Percentiles rank a stretch among this genome's conserved stretches.
Conservation (phyloP, 23 tunicate species). For the Ascidia mentula region DNA sequence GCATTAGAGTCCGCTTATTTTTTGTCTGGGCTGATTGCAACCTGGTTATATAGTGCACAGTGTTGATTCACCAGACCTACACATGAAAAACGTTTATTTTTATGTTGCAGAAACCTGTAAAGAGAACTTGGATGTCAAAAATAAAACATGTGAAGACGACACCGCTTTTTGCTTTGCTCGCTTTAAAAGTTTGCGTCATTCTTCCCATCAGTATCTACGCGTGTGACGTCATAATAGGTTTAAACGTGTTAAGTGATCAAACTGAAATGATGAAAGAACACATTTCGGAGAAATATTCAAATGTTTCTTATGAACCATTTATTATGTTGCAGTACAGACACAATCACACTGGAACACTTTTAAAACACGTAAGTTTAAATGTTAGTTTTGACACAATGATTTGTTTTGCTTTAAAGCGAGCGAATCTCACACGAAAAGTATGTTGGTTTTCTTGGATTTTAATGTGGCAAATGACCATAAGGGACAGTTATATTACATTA, state of each 20-base stretch:
- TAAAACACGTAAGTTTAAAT: neutral
- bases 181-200: constrained; percentile 52
- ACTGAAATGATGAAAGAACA: neutral
- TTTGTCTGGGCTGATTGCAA: no score
- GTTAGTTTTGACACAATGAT: no score
- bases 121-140: constrained; percentile 13
- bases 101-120: neutral
- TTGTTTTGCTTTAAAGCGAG: no score
- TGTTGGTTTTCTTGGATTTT: no score
- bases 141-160: constrained; percentile 3
- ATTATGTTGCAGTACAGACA: neutral
- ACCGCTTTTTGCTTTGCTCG: constrained; percentile 32
- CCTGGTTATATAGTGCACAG: no score
- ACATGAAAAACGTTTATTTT: neutral
- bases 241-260: constrained; percentile 61
- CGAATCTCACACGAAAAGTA: no score
- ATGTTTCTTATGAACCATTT: neutral
- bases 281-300: neutral
- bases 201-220: constrained; percentile 79
- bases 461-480: no score
- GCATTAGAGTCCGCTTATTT: no score
- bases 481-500: no score
- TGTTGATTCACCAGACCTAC: no score
- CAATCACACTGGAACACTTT: constrained; percentile 12
- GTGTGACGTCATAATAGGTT: constrained; percentile 83